Evolutionary conservation across 2,797 vertebrate genomes (phyloP), one percentile per base, ranked within the genome.

Genomic region (Enteromius anoplus): DNA sequence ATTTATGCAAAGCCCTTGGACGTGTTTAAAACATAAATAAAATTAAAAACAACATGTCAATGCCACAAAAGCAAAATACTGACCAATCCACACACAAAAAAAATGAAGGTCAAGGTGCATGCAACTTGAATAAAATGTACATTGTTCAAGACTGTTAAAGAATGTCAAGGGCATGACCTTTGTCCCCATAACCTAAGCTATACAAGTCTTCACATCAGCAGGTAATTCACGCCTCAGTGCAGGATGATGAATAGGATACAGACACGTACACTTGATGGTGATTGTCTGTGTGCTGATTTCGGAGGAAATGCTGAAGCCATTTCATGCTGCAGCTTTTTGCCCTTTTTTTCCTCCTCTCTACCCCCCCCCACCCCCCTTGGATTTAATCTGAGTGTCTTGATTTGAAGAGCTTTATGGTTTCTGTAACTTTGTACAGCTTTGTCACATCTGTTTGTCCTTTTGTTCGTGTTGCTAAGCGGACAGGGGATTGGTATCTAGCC

Each of bases 151-250:
- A 15, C 49, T 68, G 65, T 21, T 6, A 53, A 80, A 68, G 34
- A 51, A 68, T 51, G 77, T 77, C 81, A 83, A 83, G 81, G 81
- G 64, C 73, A 77, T 82, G 80, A 82, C 80, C 80, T 75, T 40
- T 75, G 71, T 66, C 70, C 58, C 21, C 32, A 42, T 60, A 45
- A 62, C 80, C 21, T 81, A 55, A 73, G 23, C 17, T 26, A 2
- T 9, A 26, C 42, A 72, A 12, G 29, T 75, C 19, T 17, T 23
- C 29, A 47, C 42, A 69, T 58, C 55, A 58, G 12, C 64, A 77
- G 49, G 51, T 76, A 45, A 75, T 55, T 69, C 62, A 83, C n/a
- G 1, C 8, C 49, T 58, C 26, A 76, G 23, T 12, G 70, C 68
- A 29, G 9, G 34, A 5, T 45, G 72, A 55, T 58, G 34, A 37